Evolutionary conservation across 2,888 invertebrate genomes (phyloP).

Genomic region (Aethes cnicana): DNA sequence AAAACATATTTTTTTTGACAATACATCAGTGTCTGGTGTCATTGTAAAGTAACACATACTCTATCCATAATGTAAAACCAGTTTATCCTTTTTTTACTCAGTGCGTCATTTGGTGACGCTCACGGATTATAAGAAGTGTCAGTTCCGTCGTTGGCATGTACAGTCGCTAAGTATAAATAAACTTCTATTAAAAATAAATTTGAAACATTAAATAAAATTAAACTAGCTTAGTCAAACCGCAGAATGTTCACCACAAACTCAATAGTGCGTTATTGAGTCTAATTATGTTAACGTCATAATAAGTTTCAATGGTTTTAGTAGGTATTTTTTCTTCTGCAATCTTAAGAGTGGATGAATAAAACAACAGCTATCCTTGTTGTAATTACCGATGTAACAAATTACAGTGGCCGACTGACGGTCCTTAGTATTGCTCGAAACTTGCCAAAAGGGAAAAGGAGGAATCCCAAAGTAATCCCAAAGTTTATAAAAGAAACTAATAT

Average conservation of each 20-base stretch:
- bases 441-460: conserved; percentile 10
- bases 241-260: too few species aligned
- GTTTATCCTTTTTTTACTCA: conserved; percentile 22
- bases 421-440: conserved; percentile 18
- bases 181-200: background rate
- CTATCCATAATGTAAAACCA: conserved; percentile 14
- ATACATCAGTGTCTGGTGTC: background rate
- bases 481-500: conserved; percentile 29
- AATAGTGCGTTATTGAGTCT: too few species aligned
- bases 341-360: too few species aligned
- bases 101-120: conserved; percentile 28
- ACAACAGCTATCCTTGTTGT: background rate
- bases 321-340: too few species aligned
- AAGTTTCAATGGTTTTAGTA: too few species aligned
- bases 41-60: too few species aligned
- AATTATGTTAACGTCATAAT: too few species aligned
- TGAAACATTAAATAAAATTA: too few species aligned
- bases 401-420: conserved; percentile 10
- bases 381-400: conserved; percentile 20
- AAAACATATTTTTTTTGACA: conserved; percentile 7
- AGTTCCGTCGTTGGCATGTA: conserved; percentile 22
- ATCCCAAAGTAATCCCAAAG: conserved; percentile 17
- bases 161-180: conserved; percentile 16
- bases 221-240: too few species aligned
- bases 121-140: conserved; percentile 21